phyloP scores from a whole-genome alignment of 2,797 vertebrate species.

The Buceros bicornis region DNA sequence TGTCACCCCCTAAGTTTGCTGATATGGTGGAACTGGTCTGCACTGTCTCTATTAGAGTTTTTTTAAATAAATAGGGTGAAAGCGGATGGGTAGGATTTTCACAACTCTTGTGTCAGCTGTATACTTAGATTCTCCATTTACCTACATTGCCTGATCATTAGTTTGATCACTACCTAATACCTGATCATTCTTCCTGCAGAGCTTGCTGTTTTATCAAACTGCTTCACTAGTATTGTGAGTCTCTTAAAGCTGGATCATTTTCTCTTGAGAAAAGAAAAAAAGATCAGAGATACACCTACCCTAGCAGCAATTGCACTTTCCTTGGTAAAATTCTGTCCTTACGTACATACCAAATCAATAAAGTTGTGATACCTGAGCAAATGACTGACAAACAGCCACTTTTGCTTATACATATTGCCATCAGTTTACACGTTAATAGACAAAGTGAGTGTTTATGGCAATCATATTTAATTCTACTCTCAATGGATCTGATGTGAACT shows the following conservation, averaged over 20 bases:
- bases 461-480: conserved; percentile 15
- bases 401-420: conserved; percentile 40
- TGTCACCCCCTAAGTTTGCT: conserved; percentile 44
- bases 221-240: neutral
- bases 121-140: conserved; percentile 40
- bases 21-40: conserved; percentile 2
- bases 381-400: conserved; percentile 10
- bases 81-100: conserved; percentile 18
- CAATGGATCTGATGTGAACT: conserved; percentile 41
- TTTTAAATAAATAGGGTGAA: conserved; percentile 37
- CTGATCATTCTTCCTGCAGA: conserved; percentile 36
- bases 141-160: conserved; percentile 9
- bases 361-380: neutral
- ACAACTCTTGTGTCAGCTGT: neutral
- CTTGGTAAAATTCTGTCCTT: conserved; percentile 22
- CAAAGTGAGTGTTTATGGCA: conserved; percentile 10
- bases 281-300: neutral
- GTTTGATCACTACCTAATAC: conserved; percentile 38
- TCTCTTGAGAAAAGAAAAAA: neutral
- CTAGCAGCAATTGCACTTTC: neutral
- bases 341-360: neutral
- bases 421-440: conserved; percentile 31
- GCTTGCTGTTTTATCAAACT: conserved; percentile 40
- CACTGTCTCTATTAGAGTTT: neutral
- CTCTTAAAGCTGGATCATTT: neutral